Base-by-base conservation (phyloP, 2,113 vertebrate genomes). In the Vimba vimba region DNA sequence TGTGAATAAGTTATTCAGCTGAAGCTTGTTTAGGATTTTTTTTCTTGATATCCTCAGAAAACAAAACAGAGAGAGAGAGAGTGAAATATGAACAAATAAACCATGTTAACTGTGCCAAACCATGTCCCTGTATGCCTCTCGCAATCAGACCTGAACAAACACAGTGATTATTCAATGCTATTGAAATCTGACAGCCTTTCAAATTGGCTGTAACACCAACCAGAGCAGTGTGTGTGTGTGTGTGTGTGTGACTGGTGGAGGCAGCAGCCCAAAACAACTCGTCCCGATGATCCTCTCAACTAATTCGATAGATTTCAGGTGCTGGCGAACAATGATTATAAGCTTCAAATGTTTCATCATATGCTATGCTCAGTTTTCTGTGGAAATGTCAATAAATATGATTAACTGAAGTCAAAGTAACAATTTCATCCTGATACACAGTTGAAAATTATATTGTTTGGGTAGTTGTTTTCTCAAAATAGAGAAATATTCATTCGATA, bases 81-180 rank as follows among this genome's bases (percentile, higher is more conserved):
- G 74, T 4, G 30, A 69, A 59, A 73, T 71, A 23, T 27, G 55
- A 73, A 13, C 10, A 79, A 76, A 27, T 47, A 75, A 87, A 81
- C 62, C 21, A 11, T 2, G 47, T 60, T 45, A 76, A 21, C 36
- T 76, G 69, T 85, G 52, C 64, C 57, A 86, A 23, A 87, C 21
- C 62, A 23, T 17, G 33, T 21, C 43, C 82, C 79, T 74, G 47
- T 57, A n/a, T 82, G 82, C 85, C 75, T 57, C 68, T 59, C 30
- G 64, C 85, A 87, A 89, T 89, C 90, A 84, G 74, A 76, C 43
- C 77, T 68, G 73, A 79, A 85, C 82, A 85, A 87, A 81, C 78
- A 79, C 81, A 47, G 60, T 50, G 50, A 89, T 89, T 80, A 84
- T 81, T 86, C 86, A 88, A 71, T 64, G 84, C 79, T 77, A 68